Base-by-base conservation (phyloP, 2,888 invertebrate species). In the Piscicola geometra region DNA sequence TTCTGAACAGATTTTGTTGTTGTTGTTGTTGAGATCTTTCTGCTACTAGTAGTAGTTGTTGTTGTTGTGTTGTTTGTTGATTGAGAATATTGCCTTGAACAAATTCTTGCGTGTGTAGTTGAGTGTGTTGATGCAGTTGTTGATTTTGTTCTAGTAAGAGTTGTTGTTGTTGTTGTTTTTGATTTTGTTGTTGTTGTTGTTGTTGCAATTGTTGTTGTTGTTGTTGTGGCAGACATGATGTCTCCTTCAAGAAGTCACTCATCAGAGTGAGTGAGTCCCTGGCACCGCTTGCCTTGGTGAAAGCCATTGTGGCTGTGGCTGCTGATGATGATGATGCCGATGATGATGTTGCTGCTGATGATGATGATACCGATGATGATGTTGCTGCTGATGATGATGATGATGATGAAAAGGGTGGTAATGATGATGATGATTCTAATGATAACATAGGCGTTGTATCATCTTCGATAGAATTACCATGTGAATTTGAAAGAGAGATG, bases 51-150 rank as follows among this genome's bases (percentile, higher is more conserved):
- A 15, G 25, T 56, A 18, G 60, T 56, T 18, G 60, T 25, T 25
- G 3, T 25, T 25, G 21, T 56, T 56, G n/a, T 25, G 9, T 56
- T 56, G n/a, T 25, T 9, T 56, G 12, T 5, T 67, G 5, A 9
- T n/a, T 67, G 2, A 28, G 67, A 35, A 30, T 67, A 32, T 67
- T 67, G 67, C n/a, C n/a, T n/a, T n/a, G n/a, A n/a, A n/a, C n/a
- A n/a, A n/a, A n/a, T n/a, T n/a, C n/a, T n/a, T n/a, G n/a, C n/a
- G n/a, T n/a, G 64, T 64, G 64, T 28, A 30, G 67, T 15, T 9
- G 30, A 67, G n/a, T 28, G 30, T 25, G 21, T 67, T 32, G 67
- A 9, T 32, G 30, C 30, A n/a, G 67, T 33, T 67, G 67, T 15
- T 67, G 67, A 32, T 28, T 32, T 21, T 18, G 33, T 15, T 2